phyloP scores from a whole-genome alignment of 2,888 invertebrate genomes.

The Dione vanillae region DNA sequence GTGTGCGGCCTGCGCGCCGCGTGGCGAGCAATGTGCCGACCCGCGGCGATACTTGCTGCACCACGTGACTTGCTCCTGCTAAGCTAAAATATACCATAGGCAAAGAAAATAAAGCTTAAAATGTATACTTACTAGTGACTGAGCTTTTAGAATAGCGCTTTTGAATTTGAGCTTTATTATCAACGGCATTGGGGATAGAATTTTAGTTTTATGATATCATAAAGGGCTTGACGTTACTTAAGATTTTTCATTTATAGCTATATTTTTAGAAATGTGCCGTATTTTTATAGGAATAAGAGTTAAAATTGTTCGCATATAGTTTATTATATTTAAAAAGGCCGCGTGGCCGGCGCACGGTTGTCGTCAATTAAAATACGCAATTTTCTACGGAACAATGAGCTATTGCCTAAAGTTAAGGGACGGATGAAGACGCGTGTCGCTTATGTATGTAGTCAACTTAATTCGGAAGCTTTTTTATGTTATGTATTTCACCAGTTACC shows the following conservation, averaged over 20 bases:
- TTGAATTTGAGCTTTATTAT: slow-evolving; percentile 44
- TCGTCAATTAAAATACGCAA: slow-evolving; percentile 79
- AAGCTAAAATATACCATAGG: slow-evolving; percentile 50
- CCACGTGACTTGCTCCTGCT: slow-evolving; percentile 16
- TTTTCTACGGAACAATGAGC: slow-evolving; percentile 69
- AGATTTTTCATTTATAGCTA: slow-evolving; percentile 22
- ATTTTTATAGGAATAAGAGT: slow-evolving; percentile 37
- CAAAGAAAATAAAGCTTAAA: slow-evolving; percentile 22
- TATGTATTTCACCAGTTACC: slow-evolving; percentile 9
- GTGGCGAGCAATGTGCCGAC: slow-evolving; percentile 56
- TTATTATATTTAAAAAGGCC: slow-evolving; percentile 62
- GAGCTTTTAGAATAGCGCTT: slow-evolving; percentile 17
- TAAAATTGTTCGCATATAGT: slow-evolving; percentile 41
- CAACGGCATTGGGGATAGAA: slow-evolving; percentile 23
- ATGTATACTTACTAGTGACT: slow-evolving; percentile 15
- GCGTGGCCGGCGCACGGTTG: slow-evolving; percentile 77
- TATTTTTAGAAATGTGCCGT: slow-evolving; percentile 39
- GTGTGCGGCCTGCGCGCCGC: slow-evolving; percentile 73
- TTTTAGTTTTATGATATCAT: slow-evolving; percentile 40
- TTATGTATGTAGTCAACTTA: slow-evolving; percentile 39
- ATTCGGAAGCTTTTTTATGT: slow-evolving; percentile 29
- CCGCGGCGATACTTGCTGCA: slow-evolving; percentile 44
- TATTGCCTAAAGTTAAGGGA: slow-evolving; percentile 53
- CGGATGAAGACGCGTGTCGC: slow-evolving; percentile 58
- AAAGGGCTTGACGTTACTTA: slow-evolving; percentile 45